Percentiles rank a stretch among this genome's conserved stretches.
Conservation (phyloP, 2,797 vertebrate species). For the Sciurus vulgaris region DNA sequence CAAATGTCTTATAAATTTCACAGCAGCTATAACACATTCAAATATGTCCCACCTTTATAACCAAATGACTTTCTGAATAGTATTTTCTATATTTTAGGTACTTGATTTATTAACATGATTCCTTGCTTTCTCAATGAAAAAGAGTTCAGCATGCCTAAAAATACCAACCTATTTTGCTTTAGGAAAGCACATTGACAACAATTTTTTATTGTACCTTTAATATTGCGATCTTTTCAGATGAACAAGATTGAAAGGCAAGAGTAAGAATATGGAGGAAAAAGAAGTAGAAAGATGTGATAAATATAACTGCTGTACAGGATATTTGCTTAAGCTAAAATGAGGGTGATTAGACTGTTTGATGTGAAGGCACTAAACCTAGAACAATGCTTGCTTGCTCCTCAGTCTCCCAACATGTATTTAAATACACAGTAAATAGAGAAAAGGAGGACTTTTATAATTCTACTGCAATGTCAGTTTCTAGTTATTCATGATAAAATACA, state of each 20-base stretch:
- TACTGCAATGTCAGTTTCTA: not conserved
- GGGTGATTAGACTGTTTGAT: not conserved
- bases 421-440: not conserved
- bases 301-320: not conserved
- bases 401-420: not conserved
- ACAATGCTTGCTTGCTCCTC: not conserved
- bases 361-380: not conserved
- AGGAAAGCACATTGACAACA: not conserved
- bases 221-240: not conserved
- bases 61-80: not conserved
- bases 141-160: not conserved
- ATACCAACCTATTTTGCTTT: not conserved
- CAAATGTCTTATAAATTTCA: conserved; percentile 27
- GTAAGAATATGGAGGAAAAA: not conserved
- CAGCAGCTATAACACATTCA: conserved; percentile 3
- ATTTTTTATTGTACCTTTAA: not conserved
- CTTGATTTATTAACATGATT: not conserved
- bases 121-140: not conserved
- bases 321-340: conserved; percentile 36
- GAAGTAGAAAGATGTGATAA: not conserved
- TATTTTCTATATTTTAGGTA: not conserved
- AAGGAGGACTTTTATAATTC: not conserved
- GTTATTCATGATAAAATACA: not conserved
- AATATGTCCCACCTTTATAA: not conserved
- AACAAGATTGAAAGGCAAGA: not conserved